Evolutionary conservation across 2,113 vertebrate genomes (phyloP), one percentile per base, ranked within the genome.

Genomic region (Notiomystis cincta): DNA sequence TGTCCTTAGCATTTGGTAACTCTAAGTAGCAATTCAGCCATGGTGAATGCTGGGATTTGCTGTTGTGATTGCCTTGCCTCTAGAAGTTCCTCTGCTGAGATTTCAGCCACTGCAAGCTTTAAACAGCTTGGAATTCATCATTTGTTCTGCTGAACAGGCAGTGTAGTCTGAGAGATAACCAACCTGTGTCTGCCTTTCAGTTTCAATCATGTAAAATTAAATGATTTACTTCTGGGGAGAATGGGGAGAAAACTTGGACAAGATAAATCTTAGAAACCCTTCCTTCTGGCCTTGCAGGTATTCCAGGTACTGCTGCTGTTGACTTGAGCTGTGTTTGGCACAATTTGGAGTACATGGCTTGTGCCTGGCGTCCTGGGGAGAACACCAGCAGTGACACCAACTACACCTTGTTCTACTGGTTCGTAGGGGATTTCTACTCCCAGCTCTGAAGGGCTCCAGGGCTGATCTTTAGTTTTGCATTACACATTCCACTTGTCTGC

Each of bases 331-430:
- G 97, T 33, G 28, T 95, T 62, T 98, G 97, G 95, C 73, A 94
- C 69, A 93, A 97, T 37, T 42, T 77, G 65, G 70, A 97, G 50
- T 76, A 90, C 82, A 81, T 98, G 86, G 37, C 18, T 57, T 98
- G 97, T 82, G 95, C 40, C 0, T 98, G 97, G 97, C 76, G 3
- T 51, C 73, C 92, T 20, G 97, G 97, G 60, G 11, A 75, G 89
- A 95, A 95, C 0, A 72, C 95, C 6, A 87, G 75, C 48, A 70
- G 31, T 4, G 23, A 42, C n/a, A 96, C 96, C 76, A 87, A 57
- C 51, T 98, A 98, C 9, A 84, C 23, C 0, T 37, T 98, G 60
- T 88, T n/a, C 75, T 98, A 97, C 92, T 96, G 97, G 97, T 98
- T 92, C 0, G 97, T 97, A 82, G 27, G 38, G 50, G n/a, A 60